Conservation (phyloP, 2,797 vertebrate genomes). For the Gymnodraco acuticeps region DNA sequence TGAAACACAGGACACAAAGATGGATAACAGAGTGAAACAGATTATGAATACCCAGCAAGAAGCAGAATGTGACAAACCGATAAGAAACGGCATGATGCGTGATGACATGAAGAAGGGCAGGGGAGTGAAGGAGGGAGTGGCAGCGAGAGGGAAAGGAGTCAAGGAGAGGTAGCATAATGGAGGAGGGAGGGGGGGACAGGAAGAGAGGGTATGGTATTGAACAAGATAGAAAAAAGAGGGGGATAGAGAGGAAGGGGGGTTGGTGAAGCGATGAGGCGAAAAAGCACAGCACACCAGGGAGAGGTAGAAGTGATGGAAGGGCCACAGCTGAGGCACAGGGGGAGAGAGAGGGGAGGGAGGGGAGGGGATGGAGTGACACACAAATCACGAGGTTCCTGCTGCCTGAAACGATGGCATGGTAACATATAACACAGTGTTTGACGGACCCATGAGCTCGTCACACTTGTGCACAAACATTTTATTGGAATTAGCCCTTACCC, state of each 20-base stretch:
- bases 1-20: conserved; percentile 48
- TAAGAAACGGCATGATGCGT: conserved; percentile 60
- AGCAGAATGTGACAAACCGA: conserved; percentile 62
- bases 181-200: conserved; percentile 13
- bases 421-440: conserved; percentile 38
- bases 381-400: conserved; percentile 51
- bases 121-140: conserved; percentile 18
- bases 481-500: conserved; percentile 13
- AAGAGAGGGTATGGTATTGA: conserved; percentile 38
- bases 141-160: conserved; percentile 43
- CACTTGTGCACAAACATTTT: conserved; percentile 36
- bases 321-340: conserved; percentile 68
- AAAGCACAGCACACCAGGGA: conserved; percentile 76
- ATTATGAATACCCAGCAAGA: conserved; percentile 61
- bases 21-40: conserved; percentile 25
- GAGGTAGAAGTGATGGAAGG: conserved; percentile 76
- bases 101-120: conserved; percentile 55
- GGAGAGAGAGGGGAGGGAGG: conserved; percentile 50
- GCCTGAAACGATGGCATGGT: conserved; percentile 48
- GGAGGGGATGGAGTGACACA: conserved; percentile 36
- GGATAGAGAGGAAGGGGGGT: conserved; percentile 18
- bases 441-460: conserved; percentile 13
- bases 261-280: conserved; percentile 73
- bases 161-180: conserved; percentile 58
- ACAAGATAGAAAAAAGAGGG: neutral